These are phyloP conservation scores for Peromyscus leucopus DNA, from an alignment of 2,113 vertebrate species.

Conservation along the genomic window DNA sequence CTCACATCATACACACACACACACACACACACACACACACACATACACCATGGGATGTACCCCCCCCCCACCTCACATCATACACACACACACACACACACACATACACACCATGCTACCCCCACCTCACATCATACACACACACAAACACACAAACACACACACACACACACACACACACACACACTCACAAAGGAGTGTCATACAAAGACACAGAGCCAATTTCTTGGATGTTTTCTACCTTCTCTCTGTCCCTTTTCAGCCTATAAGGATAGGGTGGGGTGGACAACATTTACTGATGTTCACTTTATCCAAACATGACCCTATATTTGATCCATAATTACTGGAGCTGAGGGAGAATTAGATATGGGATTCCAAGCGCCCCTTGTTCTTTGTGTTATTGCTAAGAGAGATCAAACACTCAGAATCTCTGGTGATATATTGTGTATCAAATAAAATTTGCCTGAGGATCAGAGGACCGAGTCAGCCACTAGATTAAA, in stretches of 20 bases:
- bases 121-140: too few species aligned
- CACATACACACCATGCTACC: too few species aligned
- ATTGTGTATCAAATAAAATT: too few species aligned
- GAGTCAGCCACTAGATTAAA: too few species aligned
- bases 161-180: not conserved
- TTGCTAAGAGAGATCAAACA: conserved; percentile 9
- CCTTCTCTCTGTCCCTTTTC: not conserved
- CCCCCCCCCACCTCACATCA: too few species aligned
- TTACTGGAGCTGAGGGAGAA: not conserved
- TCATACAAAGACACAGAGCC: not conserved
- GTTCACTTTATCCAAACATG: not conserved
- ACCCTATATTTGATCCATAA: not conserved
- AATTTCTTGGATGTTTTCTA: not conserved
- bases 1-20: not conserved
- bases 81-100: too few species aligned
- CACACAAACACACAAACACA: too few species aligned
- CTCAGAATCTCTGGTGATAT: not conserved
- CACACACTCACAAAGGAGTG: not conserved
- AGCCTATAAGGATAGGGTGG: not conserved
- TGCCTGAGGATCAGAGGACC: too few species aligned
- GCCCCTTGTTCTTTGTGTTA: not conserved
- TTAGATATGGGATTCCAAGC: not conserved
- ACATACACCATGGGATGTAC: too few species aligned
- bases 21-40: too few species aligned
- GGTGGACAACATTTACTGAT: not conserved